Percentiles rank a stretch among this genome's conserved stretches.
Evolutionary conservation across 2,797 vertebrate species (phyloP).

Genomic region (Catostomus latipinnis): DNA sequence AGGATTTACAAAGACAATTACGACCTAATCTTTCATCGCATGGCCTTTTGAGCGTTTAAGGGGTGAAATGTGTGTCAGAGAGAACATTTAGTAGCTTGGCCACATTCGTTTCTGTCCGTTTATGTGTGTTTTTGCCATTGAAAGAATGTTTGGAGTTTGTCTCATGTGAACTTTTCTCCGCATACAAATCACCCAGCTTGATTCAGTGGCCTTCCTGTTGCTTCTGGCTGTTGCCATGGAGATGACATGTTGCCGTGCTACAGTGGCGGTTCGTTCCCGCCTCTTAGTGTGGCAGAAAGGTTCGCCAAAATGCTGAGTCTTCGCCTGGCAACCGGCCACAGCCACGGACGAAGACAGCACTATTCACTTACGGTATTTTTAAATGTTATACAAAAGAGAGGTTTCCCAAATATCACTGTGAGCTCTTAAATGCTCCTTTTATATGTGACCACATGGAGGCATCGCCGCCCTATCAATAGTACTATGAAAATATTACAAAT

Average conservation of each 20-base stretch:
- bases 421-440: no score
- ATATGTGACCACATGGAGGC: no score
- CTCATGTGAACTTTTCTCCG: constrained; percentile 51
- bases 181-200: constrained; percentile 51
- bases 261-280: constrained; percentile 16
- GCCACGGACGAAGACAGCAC: background rate
- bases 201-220: constrained; percentile 40
- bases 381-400: background rate
- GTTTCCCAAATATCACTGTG: background rate
- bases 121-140: background rate
- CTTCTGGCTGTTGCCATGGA: constrained; percentile 49
- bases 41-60: constrained; percentile 15
- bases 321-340: constrained; percentile 43
- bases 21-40: background rate
- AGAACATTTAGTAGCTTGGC: constrained; percentile 19
- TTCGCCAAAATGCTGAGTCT: constrained; percentile 62
- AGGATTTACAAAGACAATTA: constrained; percentile 5
- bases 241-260: constrained; percentile 38
- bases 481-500: no score
- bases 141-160: constrained; percentile 18
- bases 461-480: no score
- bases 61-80: background rate
- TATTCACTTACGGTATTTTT: background rate
- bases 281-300: constrained; percentile 58
- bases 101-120: background rate